Evolutionary conservation across 2,113 vertebrate species (phyloP).

Genomic region (Sceloporus tristichus): DNA sequence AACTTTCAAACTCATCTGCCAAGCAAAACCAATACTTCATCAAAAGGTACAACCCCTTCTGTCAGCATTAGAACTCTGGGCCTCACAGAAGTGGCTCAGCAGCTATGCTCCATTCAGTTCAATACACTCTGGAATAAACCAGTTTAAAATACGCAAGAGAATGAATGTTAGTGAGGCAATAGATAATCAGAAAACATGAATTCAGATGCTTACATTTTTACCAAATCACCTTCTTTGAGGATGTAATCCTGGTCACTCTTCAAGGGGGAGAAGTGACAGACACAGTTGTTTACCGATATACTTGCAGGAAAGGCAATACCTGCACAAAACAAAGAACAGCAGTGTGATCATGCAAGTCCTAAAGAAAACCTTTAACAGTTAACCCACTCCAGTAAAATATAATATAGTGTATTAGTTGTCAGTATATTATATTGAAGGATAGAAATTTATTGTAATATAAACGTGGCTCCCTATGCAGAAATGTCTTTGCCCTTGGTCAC

Average conservation of each 20-base stretch:
- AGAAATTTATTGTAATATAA: not conserved
- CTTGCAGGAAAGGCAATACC: constrained; percentile 98
- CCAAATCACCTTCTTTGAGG: constrained; percentile 93
- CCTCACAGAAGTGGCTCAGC: not conserved
- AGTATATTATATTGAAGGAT: not conserved
- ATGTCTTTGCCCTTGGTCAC: too few species aligned
- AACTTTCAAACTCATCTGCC: not conserved
- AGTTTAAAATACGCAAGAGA: not conserved
- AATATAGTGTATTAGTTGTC: not conserved
- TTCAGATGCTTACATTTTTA: constrained; percentile 89
- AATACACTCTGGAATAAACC: not conserved
- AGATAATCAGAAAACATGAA: accelerated
- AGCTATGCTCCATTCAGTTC: not conserved
- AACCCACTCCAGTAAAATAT: not conserved
- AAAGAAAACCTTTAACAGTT: not conserved
- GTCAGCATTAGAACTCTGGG: not conserved
- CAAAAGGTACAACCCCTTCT: not conserved
- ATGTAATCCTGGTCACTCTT: constrained; percentile 95
- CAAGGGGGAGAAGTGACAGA: constrained; percentile 98
- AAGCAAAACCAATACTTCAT: not conserved
- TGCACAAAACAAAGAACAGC: constrained; percentile 45
- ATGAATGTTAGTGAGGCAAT: not conserved
- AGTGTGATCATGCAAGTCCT: not conserved
- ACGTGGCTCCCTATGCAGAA: not conserved
- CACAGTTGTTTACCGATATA: constrained; percentile 97